These are phyloP conservation scores for Hyperopisus bebe DNA, from an alignment of 2,113 vertebrate genomes.

Conservation along the genomic window DNA sequence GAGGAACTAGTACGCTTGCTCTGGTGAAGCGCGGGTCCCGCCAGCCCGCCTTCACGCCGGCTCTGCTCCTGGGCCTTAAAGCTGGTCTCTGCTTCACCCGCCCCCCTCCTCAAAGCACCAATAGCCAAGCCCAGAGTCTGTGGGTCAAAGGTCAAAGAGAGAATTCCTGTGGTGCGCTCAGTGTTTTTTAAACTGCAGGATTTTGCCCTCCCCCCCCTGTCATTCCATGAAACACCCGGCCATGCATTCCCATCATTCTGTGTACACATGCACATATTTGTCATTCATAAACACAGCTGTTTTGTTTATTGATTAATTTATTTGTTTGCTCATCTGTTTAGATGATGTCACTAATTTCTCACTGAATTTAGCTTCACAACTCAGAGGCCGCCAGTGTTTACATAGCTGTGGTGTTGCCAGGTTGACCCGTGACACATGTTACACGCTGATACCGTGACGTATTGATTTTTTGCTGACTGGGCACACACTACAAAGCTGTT, in stretches of 20 bases:
- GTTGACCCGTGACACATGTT: neutral
- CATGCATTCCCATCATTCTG: neutral
- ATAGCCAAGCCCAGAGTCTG: neutral
- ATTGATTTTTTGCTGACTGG: neutral
- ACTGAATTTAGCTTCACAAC: neutral
- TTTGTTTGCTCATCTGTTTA: conserved; percentile 1
- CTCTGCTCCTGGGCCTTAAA: conserved; percentile 28
- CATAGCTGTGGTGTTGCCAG: neutral
- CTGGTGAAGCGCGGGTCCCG: conserved; percentile 67
- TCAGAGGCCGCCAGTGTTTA: neutral
- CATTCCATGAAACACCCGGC: conserved; percentile 7
- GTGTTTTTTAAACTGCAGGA: conserved; percentile 3
- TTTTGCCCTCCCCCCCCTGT: neutral
- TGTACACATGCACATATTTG: conserved; percentile 21
- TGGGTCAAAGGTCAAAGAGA: neutral
- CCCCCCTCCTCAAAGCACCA: neutral
- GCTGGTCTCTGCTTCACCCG: neutral
- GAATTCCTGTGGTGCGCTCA: neutral
- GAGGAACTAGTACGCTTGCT: conserved; percentile 99
- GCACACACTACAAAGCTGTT: neutral
- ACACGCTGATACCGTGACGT: neutral
- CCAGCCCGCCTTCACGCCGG: conserved; percentile 21
- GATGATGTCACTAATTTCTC: neutral
- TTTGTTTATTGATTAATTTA: conserved; percentile 8
- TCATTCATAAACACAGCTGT: conserved; percentile 32